A percentile compares a stretch with the other conserved stretches of the same genome.
Conservation (phyloP, 2,888 invertebrate species). For the Sarcophaga subvicina region DNA sequence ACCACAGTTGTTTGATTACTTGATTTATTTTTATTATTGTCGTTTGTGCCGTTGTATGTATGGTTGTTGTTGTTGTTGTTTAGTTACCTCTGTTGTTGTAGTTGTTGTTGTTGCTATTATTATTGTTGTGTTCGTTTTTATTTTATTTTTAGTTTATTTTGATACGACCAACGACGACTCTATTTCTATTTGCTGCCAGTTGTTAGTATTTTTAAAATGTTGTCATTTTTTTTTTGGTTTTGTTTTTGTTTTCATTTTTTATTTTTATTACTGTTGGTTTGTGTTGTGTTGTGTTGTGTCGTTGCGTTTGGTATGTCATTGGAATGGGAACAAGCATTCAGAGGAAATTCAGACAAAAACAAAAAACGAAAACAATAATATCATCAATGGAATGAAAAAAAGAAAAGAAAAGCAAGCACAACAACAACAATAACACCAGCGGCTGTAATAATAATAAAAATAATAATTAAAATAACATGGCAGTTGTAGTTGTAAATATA, state of each 20-base stretch:
- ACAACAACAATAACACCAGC: not conserved
- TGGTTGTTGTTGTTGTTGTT: conserved; percentile 5
- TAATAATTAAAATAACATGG: not conserved
- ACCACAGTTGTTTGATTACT: not conserved
- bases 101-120: conserved; percentile 28
- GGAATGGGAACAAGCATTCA: conserved; percentile 66
- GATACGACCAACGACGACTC: conserved; percentile 41
- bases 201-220: not conserved
- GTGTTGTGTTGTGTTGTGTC: conserved; percentile 10
- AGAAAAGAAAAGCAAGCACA: not conserved
- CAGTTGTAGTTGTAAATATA: not conserved
- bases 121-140: conserved; percentile 15
- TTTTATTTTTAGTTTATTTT: conserved; percentile 37
- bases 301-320: conserved; percentile 56
- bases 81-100: not conserved
- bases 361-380: conserved; percentile 39
- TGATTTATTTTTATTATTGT: not conserved
- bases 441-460: not conserved
- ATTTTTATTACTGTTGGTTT: conserved; percentile 23
- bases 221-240: conserved; percentile 5
- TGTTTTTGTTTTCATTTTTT: conserved; percentile 30
- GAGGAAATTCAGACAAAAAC: conserved; percentile 63
- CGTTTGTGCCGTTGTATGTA: not conserved
- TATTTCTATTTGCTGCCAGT: conserved; percentile 9
- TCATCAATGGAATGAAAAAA: not conserved